These are phyloP conservation scores for Edolisoma coerulescens DNA, from an alignment of 2,113 vertebrate genomes.

Conservation along the genomic window DNA sequence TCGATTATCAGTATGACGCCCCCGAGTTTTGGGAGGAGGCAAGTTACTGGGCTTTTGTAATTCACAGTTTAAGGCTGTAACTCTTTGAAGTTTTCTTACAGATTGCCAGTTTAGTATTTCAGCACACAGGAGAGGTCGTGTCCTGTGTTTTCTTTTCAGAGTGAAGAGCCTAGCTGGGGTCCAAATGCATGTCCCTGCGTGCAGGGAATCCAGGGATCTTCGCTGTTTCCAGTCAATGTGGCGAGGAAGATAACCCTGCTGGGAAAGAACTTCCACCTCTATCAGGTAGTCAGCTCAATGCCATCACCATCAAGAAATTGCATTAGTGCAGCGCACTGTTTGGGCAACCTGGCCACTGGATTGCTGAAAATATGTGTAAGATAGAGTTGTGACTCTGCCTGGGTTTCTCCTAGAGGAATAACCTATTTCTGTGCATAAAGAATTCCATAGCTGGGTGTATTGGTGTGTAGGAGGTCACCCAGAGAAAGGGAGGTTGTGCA, in stretches of 20 bases:
- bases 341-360: neutral
- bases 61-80: neutral
- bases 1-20: conserved; percentile 89
- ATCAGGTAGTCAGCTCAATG: conserved; percentile 76
- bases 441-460: neutral
- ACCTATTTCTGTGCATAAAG: neutral
- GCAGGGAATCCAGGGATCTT: conserved; percentile 83
- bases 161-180: conserved; percentile 79
- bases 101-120: neutral
- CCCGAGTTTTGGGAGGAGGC: conserved; percentile 86
- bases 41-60: conserved; percentile 51
- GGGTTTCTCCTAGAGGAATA: neutral
- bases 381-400: neutral
- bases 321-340: neutral
- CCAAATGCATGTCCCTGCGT: conserved; percentile 91
- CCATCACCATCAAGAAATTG: neutral
- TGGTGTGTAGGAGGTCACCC: neutral
- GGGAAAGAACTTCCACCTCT: conserved; percentile 89
- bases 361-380: neutral
- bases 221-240: conserved; percentile 82
- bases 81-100: neutral
- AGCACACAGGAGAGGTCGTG: neutral
- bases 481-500: neutral
- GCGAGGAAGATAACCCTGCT: conserved; percentile 84
- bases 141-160: conserved; percentile 57